Base-by-base conservation (phyloP, 2,113 vertebrate species). In the Spilogale gracilis region DNA sequence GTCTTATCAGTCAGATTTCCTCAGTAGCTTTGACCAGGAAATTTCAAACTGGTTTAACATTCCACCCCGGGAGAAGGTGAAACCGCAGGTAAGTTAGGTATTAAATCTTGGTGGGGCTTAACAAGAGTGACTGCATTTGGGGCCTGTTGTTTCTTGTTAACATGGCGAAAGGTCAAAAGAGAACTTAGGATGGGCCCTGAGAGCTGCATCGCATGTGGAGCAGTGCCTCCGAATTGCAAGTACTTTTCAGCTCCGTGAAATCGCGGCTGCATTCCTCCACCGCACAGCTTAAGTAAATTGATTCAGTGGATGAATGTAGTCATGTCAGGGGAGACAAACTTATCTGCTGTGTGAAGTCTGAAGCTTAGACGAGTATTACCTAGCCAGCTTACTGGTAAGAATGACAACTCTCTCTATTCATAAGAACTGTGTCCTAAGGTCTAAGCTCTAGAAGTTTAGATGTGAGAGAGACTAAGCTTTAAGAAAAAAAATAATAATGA, bases 281-380 rank as follows among this genome's bases (percentile, higher is more conserved):
- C 95, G 92, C 56, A 32, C 69, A 95, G 96, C 95, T 98, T 86
- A 80, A 98, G 95, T 48, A 95, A 97, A 69, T 96, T 94, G 98
- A 98, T 98, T 96, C 96, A 82, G 54, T 97, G 97, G 98, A 98
- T 98, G 98, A 97, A 94, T 95, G 87, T 91, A 63, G 80, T 95
- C 97, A 88, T 89, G 94, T 82, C 96, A 97, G 95, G 91, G 87
- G 91, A 97, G 91, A 84, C 93, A 97, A 97, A 98, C 58, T 97
- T 97, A 97, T 96, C 98, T 94, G 96, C 89, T 92, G 20, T 92
- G 89, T 80, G 93, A 96, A 97, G 97, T 91, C 91, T 87, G 94
- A 92, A 97, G 97, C 97, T 98, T 98, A 97, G 76, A 78, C 94
- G 73, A 94, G 95, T 97, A 95, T 97, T 98, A 97, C 97, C 97